Evolutionary conservation across 2,888 invertebrate genomes (phyloP), one percentile per base, ranked within the genome.

Genomic region (Amphimallon solstitiale): DNA sequence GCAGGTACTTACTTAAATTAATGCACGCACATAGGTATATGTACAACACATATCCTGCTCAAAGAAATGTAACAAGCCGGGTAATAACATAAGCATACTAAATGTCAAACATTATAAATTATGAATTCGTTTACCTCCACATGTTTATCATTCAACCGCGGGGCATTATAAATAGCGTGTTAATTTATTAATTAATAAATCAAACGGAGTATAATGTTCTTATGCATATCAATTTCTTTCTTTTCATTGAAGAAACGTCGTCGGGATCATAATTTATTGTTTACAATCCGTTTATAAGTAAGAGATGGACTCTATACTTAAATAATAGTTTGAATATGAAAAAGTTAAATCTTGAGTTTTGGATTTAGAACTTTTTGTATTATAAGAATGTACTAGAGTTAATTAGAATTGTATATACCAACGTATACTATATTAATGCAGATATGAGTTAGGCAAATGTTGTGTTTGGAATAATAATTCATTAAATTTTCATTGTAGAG

Each of bases 161-260:
- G 14, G 38, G 21, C 35, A 29, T 52, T 45, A 54, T 52, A 66
- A 66, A 66, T 66, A 66, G 52, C 52, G 46, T 46, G 54, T 21
- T 66, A 61, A 66, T 62, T 61, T 66, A 66, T 66, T 66, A 66
- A 66, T 66, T 66, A 62, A 66, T 66, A 66, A 66, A 66, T 66
- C 66, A 66, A 40, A 38, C 49, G 0, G 9, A 29, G 38, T 65
- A n/a, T n/a, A 65, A 66, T 66, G 17, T 62, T 54, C 61, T 54
- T 61, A 65, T 49, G n/a, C 21, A 19, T n/a, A 38, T 21, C 21
- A 54, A 54, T 54, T 54, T 38, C 14, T 54, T 10, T 19, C 38
- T 21, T 54, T 38, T n/a, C 5, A 29, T 29, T 29, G 3, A 29
- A 29, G 1, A 5, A 9, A 29, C 6, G 29, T 29, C 29, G 6